These are phyloP conservation scores for Drosophila mayaguana DNA, from an alignment of 2,888 invertebrate genomes.

Conservation along the genomic window DNA sequence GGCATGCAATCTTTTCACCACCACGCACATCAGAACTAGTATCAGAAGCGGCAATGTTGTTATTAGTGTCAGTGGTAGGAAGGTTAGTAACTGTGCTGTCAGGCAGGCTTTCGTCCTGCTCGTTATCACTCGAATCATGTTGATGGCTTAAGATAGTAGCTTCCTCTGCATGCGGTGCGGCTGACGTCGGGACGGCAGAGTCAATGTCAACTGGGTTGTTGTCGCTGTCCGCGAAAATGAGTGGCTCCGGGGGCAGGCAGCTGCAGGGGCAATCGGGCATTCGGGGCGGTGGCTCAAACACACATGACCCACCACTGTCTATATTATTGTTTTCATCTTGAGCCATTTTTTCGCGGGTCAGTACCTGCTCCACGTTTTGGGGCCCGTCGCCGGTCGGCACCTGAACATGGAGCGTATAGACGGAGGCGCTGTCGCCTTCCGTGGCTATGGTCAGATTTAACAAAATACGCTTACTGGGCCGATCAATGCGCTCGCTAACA, in stretches of 20 bases:
- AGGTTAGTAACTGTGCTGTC: conserved; percentile 30
- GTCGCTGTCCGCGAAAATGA: conserved; percentile 31
- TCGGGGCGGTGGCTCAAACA: conserved; percentile 83
- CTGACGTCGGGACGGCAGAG: conserved; percentile 28
- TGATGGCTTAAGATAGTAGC: conserved; percentile 32
- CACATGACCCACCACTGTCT: conserved; percentile 62
- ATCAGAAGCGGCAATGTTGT: conserved; percentile 22
- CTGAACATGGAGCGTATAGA: conserved; percentile 92
- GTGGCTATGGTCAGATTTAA: conserved; percentile 93
- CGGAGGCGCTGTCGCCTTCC: conserved; percentile 87
- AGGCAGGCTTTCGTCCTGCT: conserved; percentile 14
- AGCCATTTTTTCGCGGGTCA: conserved; percentile 69
- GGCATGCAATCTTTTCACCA: conserved; percentile 86
- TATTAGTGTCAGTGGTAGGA: conserved; percentile 18
- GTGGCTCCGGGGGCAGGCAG: conserved; percentile 53
- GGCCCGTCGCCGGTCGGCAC: conserved; percentile 88
- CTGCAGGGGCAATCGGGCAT: conserved; percentile 84
- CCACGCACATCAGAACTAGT: conserved; percentile 34
- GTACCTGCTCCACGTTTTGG: conserved; percentile 71
- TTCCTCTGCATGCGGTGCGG: conserved; percentile 32
- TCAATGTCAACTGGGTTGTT: conserved; percentile 54
- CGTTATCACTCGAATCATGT: conserved; percentile 13
- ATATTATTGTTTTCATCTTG: conserved; percentile 32
- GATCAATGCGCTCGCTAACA: conserved; percentile 72
- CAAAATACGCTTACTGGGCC: conserved; percentile 87